Evolutionary conservation across 1,140 invertebrate genomes (phyloP), one percentile per base, ranked within the genome.

Genomic region (Dysdera silvatica): DNA sequence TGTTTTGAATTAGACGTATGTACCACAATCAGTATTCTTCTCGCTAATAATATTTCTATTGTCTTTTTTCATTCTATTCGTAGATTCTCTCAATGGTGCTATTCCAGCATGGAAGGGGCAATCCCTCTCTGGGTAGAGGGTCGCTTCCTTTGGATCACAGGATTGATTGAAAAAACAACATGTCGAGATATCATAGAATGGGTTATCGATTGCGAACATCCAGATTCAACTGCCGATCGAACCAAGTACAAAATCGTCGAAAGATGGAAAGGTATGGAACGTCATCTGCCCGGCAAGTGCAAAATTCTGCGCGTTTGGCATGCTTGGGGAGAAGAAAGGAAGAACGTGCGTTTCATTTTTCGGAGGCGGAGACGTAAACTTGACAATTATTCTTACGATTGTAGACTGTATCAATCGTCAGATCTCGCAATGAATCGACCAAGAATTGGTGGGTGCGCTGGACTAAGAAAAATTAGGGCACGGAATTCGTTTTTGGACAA

Each of bases 111-210:
- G 65, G 69, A 67, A 33, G 41, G 49, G 24, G 85, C 87, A 72
- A 81, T 90, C n/a, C 85, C 86, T 0, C 83, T 91, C 53, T 83
- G 86, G 81, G 82, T 89, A 2, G 76, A 83, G 52, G 86, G 85
- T 20, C 82, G 83, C 63, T 82, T 85, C 71, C 81, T 87, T 67
- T 89, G 86, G 86, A 83, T 91, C 18, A 83, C 86, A 2, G 87
- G 88, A 14, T 81, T 89, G 5, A 81, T 82, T 18, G 78, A 82
- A 10, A 80, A 82, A 51, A 91, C 88, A 4, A 89, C 87, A 1
- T 88, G 87, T 71, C 81, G 83, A 33, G 86, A 89, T 73, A 80
- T 89, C 45, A 83, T 89, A 37, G 78, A 82, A 52, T 86, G 86
- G 0, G 74, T 89, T 8, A 73, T 85, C 18, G 67, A 70, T 12